Base-by-base conservation (phyloP, 2,888 invertebrate genomes). In the Campoletis raptor region DNA sequence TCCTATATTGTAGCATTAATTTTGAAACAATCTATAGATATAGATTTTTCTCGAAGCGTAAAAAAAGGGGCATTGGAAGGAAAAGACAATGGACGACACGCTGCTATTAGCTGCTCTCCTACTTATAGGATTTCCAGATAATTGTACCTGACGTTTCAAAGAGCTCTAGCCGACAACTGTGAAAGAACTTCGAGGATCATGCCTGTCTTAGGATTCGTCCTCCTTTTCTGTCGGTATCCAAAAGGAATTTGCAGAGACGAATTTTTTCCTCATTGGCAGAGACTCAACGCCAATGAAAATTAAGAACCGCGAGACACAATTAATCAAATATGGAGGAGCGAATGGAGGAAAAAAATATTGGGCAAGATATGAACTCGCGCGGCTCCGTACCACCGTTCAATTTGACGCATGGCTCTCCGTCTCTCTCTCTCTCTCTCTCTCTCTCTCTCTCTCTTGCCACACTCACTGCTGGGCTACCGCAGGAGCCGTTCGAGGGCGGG, bases 401-500 rank as follows among this genome's bases (percentile, higher is more conserved):
- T 89, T 89, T 86, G 87, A 87, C 81, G 81, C 57, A 79, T 73
- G 85, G 84, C 30, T 30, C 30, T 85, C 77, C 66, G 37, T 67
- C 64, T 30, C 45, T 48, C 66, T 77, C 45, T 64, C 64, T 36
- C 30, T 18, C 64, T 76, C 69, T 48, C 66, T 67, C 78, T 64
- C 70, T 57, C 57, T 54, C 67, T 61, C 45, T 15, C 40, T 81
- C 52, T 81, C 73, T 48, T 8, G 82, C 85, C 70, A 82, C 80
- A 61, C 57, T 83, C 76, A 45, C 76, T 72, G 76, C 77, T 69
- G 72, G 91, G 87, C 92, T 92, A 92, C 93, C 91, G 91, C 93
- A 92, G 93, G 92, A 94, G 94, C 94, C 89, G 88, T 86, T 87
- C 88, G 90, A 91, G 92, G 94, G 94, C 93, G 94, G 93, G 91